These are phyloP conservation scores for Leucoptera coffeella DNA, from an alignment of 2,888 invertebrate genomes.

Conservation along the genomic window DNA sequence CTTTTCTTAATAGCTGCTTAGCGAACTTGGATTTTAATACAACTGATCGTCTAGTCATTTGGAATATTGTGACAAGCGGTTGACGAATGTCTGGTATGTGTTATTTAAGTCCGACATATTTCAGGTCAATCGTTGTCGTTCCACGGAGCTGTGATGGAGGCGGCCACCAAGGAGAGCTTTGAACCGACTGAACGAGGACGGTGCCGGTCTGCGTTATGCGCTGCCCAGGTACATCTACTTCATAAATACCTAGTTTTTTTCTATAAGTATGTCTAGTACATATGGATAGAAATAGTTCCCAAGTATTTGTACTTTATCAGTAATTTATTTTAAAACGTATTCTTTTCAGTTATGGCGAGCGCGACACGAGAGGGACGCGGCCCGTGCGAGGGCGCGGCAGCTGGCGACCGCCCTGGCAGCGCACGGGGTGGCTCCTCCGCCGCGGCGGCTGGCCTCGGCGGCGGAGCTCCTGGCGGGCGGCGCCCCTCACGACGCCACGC, in stretches of 20 bases:
- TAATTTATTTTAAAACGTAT: too few species aligned
- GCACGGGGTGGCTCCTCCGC: conserved; percentile 74
- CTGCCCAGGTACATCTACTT: conserved; percentile 57
- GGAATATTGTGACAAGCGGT: too few species aligned
- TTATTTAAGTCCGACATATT: too few species aligned
- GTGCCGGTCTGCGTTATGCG: conserved; percentile 67
- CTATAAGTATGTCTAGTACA: too few species aligned
- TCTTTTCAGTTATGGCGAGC: conserved; percentile 88
- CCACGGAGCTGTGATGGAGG: conserved; percentile 41
- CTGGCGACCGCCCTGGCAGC: conserved; percentile 80
- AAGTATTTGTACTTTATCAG: too few species aligned
- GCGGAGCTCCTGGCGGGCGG: conserved; percentile 52
- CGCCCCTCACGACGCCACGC: conserved; percentile 50
- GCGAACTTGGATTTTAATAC: too few species aligned
- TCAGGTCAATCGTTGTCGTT: conserved; percentile 60
- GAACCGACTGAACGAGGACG: conserved; percentile 27
- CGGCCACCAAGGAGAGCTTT: conserved; percentile 26
- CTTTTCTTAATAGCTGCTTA: too few species aligned
- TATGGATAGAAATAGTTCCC: too few species aligned
- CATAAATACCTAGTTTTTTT: too few species aligned
- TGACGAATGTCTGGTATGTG: too few species aligned
- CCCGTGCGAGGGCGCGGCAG: conserved; percentile 76
- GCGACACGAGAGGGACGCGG: conserved; percentile 84
- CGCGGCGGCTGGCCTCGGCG: conserved; percentile 59
- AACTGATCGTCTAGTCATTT: too few species aligned